These are phyloP conservation scores for Tetranychus truncatus DNA, from an alignment of 2,888 invertebrate species.

Conservation along the genomic window DNA sequence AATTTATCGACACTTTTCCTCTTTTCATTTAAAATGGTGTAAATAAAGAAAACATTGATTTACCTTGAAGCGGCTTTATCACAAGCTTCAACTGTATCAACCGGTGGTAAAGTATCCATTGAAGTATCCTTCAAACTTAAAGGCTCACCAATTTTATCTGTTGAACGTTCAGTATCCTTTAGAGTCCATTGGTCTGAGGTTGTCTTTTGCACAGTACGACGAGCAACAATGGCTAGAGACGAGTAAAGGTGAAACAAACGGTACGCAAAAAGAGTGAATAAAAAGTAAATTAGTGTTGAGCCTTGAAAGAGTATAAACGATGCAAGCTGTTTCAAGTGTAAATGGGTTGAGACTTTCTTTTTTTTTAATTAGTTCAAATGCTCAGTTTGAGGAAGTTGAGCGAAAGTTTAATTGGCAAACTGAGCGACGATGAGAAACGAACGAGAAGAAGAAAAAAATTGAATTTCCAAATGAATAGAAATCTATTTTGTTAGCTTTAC, in stretches of 20 bases:
- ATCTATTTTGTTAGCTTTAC: not conserved
- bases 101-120: conserved; percentile 20
- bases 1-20: not conserved
- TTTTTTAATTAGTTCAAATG: no score
- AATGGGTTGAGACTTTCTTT: no score
- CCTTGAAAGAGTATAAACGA: no score
- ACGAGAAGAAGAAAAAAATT: no score
- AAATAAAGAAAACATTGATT: not conserved
- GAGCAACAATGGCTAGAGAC: not conserved
- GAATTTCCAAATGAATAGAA: no score
- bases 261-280: not conserved
- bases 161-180: not conserved
- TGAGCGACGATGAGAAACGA: no score
- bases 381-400: no score
- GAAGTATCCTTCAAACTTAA: not conserved
- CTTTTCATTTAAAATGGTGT: not conserved
- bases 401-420: no score
- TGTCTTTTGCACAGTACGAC: conserved; percentile 6
- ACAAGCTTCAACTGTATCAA: conserved; percentile 25
- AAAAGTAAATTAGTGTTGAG: not conserved
- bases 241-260: not conserved
- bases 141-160: not conserved
- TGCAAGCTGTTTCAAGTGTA: no score
- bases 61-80: conserved; percentile 25
- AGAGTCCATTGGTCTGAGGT: not conserved